Conservation (phyloP, 1,140 invertebrate genomes). For the Drosophila punjabiensis region DNA sequence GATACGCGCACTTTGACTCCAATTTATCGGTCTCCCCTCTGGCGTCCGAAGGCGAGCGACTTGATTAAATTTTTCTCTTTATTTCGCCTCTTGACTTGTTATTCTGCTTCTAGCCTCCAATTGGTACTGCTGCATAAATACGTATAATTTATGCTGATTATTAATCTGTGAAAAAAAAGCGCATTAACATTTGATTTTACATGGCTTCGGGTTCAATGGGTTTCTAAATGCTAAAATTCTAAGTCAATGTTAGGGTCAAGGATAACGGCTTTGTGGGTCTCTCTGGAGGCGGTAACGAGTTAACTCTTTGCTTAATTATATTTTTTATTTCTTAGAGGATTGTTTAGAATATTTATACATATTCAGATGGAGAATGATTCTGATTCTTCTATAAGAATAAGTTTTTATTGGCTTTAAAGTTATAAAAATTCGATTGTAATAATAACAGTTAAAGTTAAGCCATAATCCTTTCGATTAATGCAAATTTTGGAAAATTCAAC, state of each 20-base stretch:
- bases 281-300: not conserved
- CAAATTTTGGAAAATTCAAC: not conserved
- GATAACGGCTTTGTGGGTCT: not conserved
- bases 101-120: slow-evolving; percentile 21
- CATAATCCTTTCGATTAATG: not conserved
- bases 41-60: slow-evolving; percentile 43
- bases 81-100: slow-evolving; percentile 3
- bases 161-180: slow-evolving; percentile 40
- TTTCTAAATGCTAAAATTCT: slow-evolving; percentile 4
- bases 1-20: slow-evolving; percentile 60
- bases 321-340: no score
- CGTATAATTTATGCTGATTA: slow-evolving; percentile 48
- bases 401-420: no score
- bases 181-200: slow-evolving; percentile 36
- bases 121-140: slow-evolving; percentile 22
- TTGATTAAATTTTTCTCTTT: slow-evolving; percentile 42
- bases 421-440: no score
- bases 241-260: slow-evolving; percentile 42
- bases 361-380: no score
- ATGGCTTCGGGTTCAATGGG: not conserved
- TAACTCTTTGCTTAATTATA: not conserved
- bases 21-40: slow-evolving; percentile 40
- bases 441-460: not conserved
- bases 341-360: no score
- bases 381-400: not conserved